Base-by-base conservation (phyloP, 2,888 invertebrate genomes). In the Micropterix aruncella region DNA sequence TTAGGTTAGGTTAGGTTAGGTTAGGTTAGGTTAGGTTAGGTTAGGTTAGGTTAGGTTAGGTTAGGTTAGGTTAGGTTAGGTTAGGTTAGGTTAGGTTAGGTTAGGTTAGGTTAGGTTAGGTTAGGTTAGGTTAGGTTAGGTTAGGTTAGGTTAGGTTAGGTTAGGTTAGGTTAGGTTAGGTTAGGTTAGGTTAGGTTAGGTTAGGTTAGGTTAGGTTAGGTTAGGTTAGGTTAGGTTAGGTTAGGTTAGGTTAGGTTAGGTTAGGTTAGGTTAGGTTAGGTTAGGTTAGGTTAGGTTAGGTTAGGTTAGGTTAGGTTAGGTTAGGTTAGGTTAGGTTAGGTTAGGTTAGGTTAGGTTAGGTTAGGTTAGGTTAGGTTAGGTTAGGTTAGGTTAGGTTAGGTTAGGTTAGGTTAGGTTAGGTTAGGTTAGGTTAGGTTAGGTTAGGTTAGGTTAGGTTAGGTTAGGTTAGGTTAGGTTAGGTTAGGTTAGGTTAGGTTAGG, bases 31-130 rank as follows among this genome's bases (percentile, higher is more conserved):
- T 47, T 46, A 44, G 27, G 27, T 27, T 7, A 44, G 48, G 46
- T 48, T 46, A 46, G 48, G 46, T 48, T 46, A 46, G 49, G n/a
- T 47, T 47, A 44, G 46, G 48, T 48, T 46, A 38, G 47, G 45
- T 48, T 47, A 43, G 48, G 47, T 50, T 50, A 50, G 50, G 48
- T 50, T 50, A 43, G 48, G 47, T 49, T 47, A 47, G 47, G 49
- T 49, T 49, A 49, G 49, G 49, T 47, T 49, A 47, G 47, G 49
- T 49, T n/a, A n/a, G 46, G 47, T 46, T 46, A 45, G 46, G 46
- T 42, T 46, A 48, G 48, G 48, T 46, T 48, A 46, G 47, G 48
- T 48, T 47, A 47, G 47, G 48, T 48, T 48, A 48, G 48, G 48
- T 48, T 48, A 46, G 48, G 46, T 48, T 46, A 46, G 48, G 46